Conservation (phyloP, 2,888 invertebrate species). For the Drosophila neotestacea region DNA sequence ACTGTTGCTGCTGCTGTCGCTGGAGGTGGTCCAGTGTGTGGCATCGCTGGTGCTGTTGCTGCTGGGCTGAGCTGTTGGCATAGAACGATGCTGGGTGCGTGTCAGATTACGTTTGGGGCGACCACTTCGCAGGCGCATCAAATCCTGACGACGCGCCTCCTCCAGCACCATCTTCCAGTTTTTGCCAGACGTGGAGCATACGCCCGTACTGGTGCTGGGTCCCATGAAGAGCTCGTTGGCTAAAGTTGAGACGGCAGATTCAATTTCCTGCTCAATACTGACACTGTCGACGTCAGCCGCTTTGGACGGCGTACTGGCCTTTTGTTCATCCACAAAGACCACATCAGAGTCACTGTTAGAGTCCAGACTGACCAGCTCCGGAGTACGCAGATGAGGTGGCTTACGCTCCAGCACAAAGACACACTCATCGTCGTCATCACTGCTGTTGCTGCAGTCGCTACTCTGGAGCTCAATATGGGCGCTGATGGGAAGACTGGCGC, state of each 20-base stretch:
- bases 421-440: slow-evolving; percentile 82
- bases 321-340: slow-evolving; percentile 82
- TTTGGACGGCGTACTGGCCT: slow-evolving; percentile 20
- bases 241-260: slow-evolving; percentile 10
- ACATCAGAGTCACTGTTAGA: slow-evolving; percentile 85
- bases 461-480: slow-evolving; percentile 82
- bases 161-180: slow-evolving; percentile 63
- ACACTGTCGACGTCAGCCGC: slow-evolving; percentile 5
- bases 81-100: slow-evolving; percentile 32
- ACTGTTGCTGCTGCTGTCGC: slow-evolving; percentile 30
- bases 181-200: slow-evolving; percentile 71
- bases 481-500: slow-evolving; percentile 68
- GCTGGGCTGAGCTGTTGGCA: neutral
- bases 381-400: slow-evolving; percentile 85
- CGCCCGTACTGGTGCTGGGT: slow-evolving; percentile 81
- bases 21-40: slow-evolving; percentile 30
- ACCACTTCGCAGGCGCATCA: slow-evolving; percentile 32
- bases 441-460: slow-evolving; percentile 66
- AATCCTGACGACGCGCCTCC: slow-evolving; percentile 58
- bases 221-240: slow-evolving; percentile 76
- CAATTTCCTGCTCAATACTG: slow-evolving; percentile 9
- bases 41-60: slow-evolving; percentile 24
- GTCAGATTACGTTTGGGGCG: slow-evolving; percentile 38
- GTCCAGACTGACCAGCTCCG: slow-evolving; percentile 84
- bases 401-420: slow-evolving; percentile 85